Conservation (phyloP, 2,797 vertebrate species). For the Macropodus opercularis region DNA sequence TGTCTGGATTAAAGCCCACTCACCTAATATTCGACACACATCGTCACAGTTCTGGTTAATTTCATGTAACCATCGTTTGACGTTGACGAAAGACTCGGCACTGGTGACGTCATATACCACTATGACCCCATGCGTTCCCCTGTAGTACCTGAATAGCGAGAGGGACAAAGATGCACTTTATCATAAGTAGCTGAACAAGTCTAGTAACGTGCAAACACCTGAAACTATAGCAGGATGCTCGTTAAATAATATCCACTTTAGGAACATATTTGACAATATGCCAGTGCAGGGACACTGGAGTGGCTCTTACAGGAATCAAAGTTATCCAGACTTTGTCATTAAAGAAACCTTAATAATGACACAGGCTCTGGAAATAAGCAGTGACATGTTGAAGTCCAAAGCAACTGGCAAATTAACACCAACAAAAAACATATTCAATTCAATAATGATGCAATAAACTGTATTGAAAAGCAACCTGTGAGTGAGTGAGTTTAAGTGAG, state of each 20-base stretch:
- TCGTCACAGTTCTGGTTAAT: slow-evolving; percentile 99
- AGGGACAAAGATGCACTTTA: not conserved
- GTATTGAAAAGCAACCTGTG: not conserved
- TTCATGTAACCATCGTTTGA: slow-evolving; percentile 99
- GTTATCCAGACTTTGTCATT: too few relatives aligned
- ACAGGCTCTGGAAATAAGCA: not conserved
- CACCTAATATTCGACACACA: slow-evolving; percentile 98
- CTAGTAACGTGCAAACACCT: not conserved
- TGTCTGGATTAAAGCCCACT: slow-evolving; percentile 23
- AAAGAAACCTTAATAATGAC: too few relatives aligned
- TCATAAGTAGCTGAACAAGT: not conserved
- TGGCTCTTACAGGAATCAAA: not conserved
- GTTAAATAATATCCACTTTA: too few relatives aligned
- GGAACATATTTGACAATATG: not conserved
- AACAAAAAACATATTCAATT: too few relatives aligned
- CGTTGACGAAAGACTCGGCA: slow-evolving; percentile 99
- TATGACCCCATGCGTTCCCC: slow-evolving; percentile 97
- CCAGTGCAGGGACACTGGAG: not conserved
- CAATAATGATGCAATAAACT: not conserved
- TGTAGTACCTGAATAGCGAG: slow-evolving; percentile 88
- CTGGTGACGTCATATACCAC: slow-evolving; percentile 99
- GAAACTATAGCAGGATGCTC: too few relatives aligned
- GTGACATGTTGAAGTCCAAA: not conserved
- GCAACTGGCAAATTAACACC: not conserved
- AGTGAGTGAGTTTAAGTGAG: not conserved